Evolutionary conservation across 2,888 invertebrate genomes (phyloP), one percentile per base, ranked within the genome.

Genomic region (Eristalis intricaria): DNA sequence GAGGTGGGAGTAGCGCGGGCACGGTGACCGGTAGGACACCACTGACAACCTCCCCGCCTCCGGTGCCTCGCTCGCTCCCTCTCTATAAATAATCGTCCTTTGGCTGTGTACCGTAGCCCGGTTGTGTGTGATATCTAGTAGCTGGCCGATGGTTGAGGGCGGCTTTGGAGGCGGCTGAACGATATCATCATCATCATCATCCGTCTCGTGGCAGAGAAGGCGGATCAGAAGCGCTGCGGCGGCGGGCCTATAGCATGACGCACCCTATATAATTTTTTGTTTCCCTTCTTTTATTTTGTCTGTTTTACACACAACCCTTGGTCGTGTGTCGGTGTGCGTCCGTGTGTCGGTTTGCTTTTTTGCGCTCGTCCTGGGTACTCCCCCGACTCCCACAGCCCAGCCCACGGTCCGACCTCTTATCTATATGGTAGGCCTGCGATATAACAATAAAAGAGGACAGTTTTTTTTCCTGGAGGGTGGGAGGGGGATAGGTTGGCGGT

Each of bases 81-180:
- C 74, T 86, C 78, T 83, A 86, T 86, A 86, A 86, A 86, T 83
- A 86, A 79, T 40, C 74, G 65, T 82, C 65, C 76, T 77, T 74
- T 70, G 63, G 76, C 68, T 73, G 68, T 85, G 66, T 61, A 69
- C 50, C 61, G 64, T 73, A 29, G 56, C 35, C 26, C 26, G 26
- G 71, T n/a, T 61, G 56, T 73, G 82, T 82, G 70, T 83, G 78
- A 78, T 83, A 74, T 86, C 70, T 86, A 86, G 86, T 70, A 63
- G 40, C 38, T 76, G 65, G 73, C 32, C 29, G 56, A 22, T 56
- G 56, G 56, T 15, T 50, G 3, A 10, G n/a, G 13, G 2, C 26
- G 26, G 26, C 26, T 76, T 63, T 50, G 19, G 50, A 19, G 73
- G 82, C 23, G 60, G 60, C 60, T 23, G 60, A 73, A 76, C 77